Evolutionary conservation across 2,888 invertebrate species (phyloP).

Genomic region (Scelioninae gen. 2): DNA sequence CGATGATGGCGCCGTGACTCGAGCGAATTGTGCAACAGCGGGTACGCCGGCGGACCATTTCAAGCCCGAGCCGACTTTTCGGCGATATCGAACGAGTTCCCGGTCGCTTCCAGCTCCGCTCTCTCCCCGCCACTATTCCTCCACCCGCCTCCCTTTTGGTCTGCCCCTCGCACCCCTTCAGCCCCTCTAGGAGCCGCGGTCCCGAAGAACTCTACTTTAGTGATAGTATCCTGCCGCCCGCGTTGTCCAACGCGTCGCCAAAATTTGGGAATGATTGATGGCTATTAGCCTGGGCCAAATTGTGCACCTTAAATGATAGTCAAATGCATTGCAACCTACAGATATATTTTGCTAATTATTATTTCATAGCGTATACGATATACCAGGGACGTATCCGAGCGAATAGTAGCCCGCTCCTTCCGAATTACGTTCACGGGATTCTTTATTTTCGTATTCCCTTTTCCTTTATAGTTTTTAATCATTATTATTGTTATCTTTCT

Average conservation of each 20-base stretch:
- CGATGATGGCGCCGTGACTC: conserved; percentile 6
- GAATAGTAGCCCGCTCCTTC: conserved; percentile 12
- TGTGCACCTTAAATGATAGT: conserved; percentile 58
- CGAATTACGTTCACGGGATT: neutral
- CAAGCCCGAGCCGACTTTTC: conserved; percentile 67
- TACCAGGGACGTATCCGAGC: conserved; percentile 36
- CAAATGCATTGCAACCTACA: conserved; percentile 45
- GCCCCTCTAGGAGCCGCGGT: conserved; percentile 62
- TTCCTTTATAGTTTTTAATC: too few relatives aligned
- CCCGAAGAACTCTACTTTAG: conserved; percentile 73
- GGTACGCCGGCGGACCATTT: conserved; percentile 43
- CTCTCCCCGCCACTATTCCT: conserved; percentile 61
- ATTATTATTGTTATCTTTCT: too few relatives aligned
- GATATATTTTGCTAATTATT: conserved; percentile 50
- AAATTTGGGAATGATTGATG: conserved; percentile 75
- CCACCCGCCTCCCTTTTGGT: conserved; percentile 57
- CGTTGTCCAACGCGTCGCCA: conserved; percentile 75
- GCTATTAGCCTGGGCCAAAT: conserved; percentile 73
- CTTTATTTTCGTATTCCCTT: too few relatives aligned
- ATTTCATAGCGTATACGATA: conserved; percentile 25
- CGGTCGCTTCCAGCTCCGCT: conserved; percentile 57
- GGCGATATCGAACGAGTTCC: conserved; percentile 69
- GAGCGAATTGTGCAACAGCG: neutral
- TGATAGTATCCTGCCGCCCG: conserved; percentile 74
- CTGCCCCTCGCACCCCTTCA: conserved; percentile 41